Evolutionary conservation across 1,140 invertebrate species (phyloP), one percentile per base, ranked within the genome.

Genomic region (Drosophila subpulchrella): DNA sequence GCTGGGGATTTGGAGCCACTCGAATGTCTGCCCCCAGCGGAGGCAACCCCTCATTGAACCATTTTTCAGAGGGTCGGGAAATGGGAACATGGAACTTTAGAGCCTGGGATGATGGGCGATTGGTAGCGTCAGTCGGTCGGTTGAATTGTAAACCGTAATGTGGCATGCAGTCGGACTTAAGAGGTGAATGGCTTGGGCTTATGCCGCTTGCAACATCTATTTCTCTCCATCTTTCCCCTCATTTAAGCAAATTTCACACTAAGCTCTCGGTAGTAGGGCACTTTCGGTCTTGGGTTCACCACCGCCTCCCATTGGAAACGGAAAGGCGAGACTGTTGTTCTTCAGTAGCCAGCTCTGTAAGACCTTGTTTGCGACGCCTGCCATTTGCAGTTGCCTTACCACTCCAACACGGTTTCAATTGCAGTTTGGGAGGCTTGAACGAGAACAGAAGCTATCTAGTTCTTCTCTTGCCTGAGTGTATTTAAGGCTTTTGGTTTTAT

Each of bases 1-100:
- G 78, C 78, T 86, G 68, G 82, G 82, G 78, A 85, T 86, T 85
- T 75, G 20, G 41, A 73, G 82, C 60, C 74, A 78, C 81, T 81
- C 63, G 58, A 57, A 67, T 66, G 74, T 51, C 79, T 60, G 24
- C 41, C 41, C 57, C 53, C 54, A 8, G 24, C 11, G 57, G 53
- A 41, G 44, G 54, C 10, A 2, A 34, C 32, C 32, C 32, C 32
- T 34, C n/a, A n/a, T n/a, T 32, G 24, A 47, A 8, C 24, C 44
- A 13, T 10, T 12, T 32, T 34, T 36, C 36, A 11, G 30, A 17
- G 36, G 17, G 38, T 24, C 20, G 44, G 34, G 11, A 36, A 55
- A 17, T 10, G 51, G 27, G 54, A 20, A 32, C 32, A 46, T 51
- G 46, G 17, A 48, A 17, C 42, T 46, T 24, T 20, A 20, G 42